Conservation (phyloP, 2,113 vertebrate species). For the Erinaceus europaeus region DNA sequence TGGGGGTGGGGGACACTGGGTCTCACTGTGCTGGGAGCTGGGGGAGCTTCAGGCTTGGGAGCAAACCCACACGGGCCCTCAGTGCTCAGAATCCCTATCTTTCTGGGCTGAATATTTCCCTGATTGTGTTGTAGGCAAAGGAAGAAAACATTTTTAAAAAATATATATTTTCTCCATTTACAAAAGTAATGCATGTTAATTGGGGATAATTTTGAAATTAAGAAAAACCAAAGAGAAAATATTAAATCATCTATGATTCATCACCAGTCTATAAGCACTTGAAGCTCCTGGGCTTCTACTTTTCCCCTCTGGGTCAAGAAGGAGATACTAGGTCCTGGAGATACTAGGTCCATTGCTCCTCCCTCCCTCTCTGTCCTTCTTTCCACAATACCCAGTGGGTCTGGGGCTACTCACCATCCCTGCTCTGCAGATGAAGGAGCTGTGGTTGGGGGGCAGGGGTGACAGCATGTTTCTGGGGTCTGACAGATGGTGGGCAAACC, state of each 20-base stretch:
- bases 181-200: constrained; percentile 25
- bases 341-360: too few relatives aligned
- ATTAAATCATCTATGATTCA: not conserved
- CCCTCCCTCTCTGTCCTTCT: not conserved
- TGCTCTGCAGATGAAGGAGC: not conserved
- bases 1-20: not conserved
- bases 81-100: not conserved
- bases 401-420: not conserved
- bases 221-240: constrained; percentile 32
- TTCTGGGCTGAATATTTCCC: not conserved
- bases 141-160: constrained; percentile 9
- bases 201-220: constrained; percentile 57
- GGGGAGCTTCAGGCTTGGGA: accelerated
- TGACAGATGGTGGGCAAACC: not conserved
- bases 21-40: accelerated
- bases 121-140: not conserved
- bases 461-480: too few relatives aligned
- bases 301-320: too few relatives aligned
- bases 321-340: too few relatives aligned
- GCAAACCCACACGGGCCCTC: not conserved
- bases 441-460: not conserved
- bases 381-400: not conserved
- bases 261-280: not conserved
- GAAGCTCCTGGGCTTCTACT: not conserved
- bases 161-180: not conserved